Conservation (phyloP, 2,888 invertebrate genomes). For the Holacanthella duospinosa region DNA sequence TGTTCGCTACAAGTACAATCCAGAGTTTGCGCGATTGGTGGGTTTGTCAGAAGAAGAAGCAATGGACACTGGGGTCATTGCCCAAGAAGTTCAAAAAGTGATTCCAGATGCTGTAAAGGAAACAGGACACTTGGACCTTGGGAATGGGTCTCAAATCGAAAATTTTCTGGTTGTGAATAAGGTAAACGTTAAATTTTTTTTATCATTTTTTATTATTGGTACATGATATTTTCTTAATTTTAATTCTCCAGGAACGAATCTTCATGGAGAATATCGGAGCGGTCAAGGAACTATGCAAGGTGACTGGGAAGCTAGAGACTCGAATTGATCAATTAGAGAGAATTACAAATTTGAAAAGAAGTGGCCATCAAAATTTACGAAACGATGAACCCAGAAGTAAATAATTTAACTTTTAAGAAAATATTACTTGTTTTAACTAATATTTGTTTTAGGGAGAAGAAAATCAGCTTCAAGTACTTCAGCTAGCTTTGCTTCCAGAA, state of each 20-base stretch:
- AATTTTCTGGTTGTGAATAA: constrained; percentile 97
- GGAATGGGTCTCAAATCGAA: constrained; percentile 76
- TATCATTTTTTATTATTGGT: constrained; percentile 1
- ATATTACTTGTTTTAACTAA: neutral
- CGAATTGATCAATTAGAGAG: constrained; percentile 88
- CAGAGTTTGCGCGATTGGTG: constrained; percentile 74
- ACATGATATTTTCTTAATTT: neutral
- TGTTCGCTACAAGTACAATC: constrained; percentile 81
- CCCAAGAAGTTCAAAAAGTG: constrained; percentile 81
- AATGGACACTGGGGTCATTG: constrained; percentile 84
- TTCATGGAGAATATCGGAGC: constrained; percentile 99
- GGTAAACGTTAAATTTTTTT: constrained; percentile 45
- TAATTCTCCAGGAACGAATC: constrained; percentile 93
- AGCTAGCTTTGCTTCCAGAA: constrained; percentile 1
- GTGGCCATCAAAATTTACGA: constrained; percentile 55
- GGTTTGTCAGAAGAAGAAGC: constrained; percentile 62
- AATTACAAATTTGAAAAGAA: constrained; percentile 60
- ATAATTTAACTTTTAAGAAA: constrained; percentile 12
- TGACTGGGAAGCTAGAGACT: constrained; percentile 86
- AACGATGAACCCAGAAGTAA: constrained; percentile 43
- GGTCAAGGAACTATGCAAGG: constrained; percentile 91
- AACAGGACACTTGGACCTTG: constrained; percentile 77
- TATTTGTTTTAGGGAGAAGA: neutral
- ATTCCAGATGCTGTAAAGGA: constrained; percentile 91
- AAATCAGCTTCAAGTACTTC: neutral